Conservation (phyloP, 2,888 invertebrate species). For the Cerastis leucographa region DNA sequence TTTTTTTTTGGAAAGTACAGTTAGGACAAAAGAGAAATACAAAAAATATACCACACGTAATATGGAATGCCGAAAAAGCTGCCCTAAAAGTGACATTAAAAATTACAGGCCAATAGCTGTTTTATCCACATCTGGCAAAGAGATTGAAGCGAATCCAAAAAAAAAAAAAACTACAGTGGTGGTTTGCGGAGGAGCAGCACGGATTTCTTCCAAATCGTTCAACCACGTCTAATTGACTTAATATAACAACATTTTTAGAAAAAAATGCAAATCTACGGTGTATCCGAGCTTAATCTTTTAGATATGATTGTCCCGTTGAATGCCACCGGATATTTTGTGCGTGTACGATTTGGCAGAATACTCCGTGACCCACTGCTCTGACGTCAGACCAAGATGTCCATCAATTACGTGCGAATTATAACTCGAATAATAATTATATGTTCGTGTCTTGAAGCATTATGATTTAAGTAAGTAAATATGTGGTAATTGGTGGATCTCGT, state of each 20-base stretch:
- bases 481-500: not conserved
- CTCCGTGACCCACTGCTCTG: constrained; percentile 27
- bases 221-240: not conserved
- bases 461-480: not conserved
- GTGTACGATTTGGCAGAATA: constrained; percentile 43
- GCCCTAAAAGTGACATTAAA: too few species aligned
- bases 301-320: constrained; percentile 18
- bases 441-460: constrained; percentile 12
- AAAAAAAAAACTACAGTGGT: not conserved
- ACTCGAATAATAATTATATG: constrained; percentile 15
- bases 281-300: constrained; percentile 11
- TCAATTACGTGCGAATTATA: constrained; percentile 30
- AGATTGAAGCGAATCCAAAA: not conserved
- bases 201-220: not conserved
- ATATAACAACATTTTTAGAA: not conserved
- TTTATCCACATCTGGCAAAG: not conserved
- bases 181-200: not conserved
- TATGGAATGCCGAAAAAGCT: too few species aligned
- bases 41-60: too few species aligned
- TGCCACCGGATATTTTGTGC: constrained; percentile 11
- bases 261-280: not conserved
- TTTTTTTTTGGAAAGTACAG: too few species aligned
- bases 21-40: too few species aligned
- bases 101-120: not conserved
- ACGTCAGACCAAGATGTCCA: constrained; percentile 39